Evolutionary conservation across 2,797 vertebrate species (phyloP).

Genomic region (Clangula hyemalis): DNA sequence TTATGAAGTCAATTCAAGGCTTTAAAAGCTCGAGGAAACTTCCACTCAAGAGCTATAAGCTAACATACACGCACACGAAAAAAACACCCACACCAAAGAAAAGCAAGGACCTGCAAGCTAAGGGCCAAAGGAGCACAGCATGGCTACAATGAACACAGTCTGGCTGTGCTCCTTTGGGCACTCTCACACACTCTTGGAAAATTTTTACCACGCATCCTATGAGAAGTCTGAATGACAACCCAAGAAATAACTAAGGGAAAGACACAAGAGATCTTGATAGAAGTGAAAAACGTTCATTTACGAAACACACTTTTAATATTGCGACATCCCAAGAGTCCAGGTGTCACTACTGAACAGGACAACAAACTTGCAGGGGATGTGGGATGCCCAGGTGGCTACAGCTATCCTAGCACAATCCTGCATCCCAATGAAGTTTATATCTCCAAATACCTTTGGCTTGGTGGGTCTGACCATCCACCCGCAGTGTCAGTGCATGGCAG

Average conservation of each 20-base stretch:
- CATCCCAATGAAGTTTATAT: neutral
- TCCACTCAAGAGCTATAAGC: neutral
- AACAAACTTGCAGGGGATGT: neutral
- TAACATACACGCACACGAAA: no score
- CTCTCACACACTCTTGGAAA: accelerated
- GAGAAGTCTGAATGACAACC: no score
- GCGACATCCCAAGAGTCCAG: neutral
- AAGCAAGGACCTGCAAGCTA: neutral
- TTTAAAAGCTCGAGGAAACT: neutral
- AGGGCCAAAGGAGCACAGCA: neutral
- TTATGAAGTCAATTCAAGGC: neutral
- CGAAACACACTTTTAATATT: neutral
- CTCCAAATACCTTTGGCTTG: accelerated
- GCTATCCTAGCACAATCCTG: neutral
- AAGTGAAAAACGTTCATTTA: neutral
- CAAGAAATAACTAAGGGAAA: neutral
- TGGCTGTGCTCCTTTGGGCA: neutral
- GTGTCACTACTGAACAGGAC: neutral
- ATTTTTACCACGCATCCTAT: no score
- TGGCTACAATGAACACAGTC: accelerated
- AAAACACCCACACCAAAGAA: neutral
- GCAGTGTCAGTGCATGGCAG: neutral
- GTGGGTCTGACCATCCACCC: neutral
- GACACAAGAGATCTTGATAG: neutral
- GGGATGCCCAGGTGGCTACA: neutral